phyloP scores from a whole-genome alignment of 2,888 invertebrate genomes.

The Bellardia bayeri region DNA sequence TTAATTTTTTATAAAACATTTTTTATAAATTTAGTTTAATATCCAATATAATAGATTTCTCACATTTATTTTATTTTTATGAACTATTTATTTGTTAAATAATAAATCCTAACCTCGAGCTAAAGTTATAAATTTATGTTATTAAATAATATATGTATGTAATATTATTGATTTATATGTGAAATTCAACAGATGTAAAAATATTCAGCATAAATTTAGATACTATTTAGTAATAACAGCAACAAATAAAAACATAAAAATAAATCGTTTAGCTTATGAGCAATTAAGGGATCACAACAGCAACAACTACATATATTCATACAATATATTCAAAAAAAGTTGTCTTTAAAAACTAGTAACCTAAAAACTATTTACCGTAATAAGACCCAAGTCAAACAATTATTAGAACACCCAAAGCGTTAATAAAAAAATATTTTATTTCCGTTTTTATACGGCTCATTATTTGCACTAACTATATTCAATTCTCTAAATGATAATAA shows the following conservation, averaged over 20 bases:
- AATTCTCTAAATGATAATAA: constrained; percentile 45
- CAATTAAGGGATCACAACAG: neutral
- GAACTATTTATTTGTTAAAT: constrained; percentile 22
- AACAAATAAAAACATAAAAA: neutral
- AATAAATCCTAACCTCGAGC: neutral
- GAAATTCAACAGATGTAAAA: constrained; percentile 57
- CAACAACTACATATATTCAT: neutral
- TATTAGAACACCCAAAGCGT: constrained; percentile 13
- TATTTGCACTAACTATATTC: neutral
- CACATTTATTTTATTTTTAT: neutral
- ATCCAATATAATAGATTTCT: neutral
- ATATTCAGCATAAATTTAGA: constrained; percentile 15
- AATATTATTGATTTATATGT: constrained; percentile 19
- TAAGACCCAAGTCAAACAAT: constrained; percentile 17
- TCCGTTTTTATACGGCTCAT: neutral
- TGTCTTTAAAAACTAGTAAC: neutral
- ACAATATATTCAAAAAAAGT: neutral
- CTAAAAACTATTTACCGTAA: constrained; percentile 5
- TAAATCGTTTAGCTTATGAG: neutral
- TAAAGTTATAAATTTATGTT: constrained; percentile 14
- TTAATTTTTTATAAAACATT: neutral
- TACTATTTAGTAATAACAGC: neutral
- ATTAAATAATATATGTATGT: constrained; percentile 11
- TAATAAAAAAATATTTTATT: constrained; percentile 1
- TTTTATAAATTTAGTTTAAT: neutral